phyloP scores from a whole-genome alignment of 2,113 vertebrate species.

The Ammodramus savannarum region DNA sequence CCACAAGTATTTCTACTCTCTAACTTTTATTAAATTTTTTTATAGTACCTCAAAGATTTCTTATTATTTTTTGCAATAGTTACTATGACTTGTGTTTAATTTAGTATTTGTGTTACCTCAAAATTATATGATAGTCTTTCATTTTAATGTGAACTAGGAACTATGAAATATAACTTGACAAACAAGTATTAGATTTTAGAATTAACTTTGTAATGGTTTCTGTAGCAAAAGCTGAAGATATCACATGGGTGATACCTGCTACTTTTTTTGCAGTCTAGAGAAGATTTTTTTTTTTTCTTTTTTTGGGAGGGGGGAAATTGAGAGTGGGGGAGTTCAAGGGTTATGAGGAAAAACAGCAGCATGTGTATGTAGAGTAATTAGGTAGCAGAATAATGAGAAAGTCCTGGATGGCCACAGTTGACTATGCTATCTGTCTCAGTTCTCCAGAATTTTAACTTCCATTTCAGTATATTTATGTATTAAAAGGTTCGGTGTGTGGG shows the following conservation, averaged over 20 bases:
- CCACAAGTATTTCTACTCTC: not conserved
- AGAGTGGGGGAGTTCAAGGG: not conserved
- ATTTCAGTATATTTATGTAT: not conserved
- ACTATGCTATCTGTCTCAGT: not conserved
- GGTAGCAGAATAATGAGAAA: not conserved
- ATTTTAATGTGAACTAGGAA: not conserved
- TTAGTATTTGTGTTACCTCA: not conserved
- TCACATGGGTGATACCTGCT: not conserved
- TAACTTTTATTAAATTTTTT: not conserved
- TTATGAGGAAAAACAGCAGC: not conserved
- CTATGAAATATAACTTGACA: not conserved
- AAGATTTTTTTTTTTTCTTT: rapidly evolving
- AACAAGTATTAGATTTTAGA: not conserved
- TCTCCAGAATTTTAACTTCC: not conserved
- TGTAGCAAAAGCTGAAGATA: not conserved
- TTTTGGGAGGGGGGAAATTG: rapidly evolving
- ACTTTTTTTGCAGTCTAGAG: not conserved
- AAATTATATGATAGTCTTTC: not conserved
- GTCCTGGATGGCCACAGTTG: not conserved
- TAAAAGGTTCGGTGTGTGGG: not conserved
- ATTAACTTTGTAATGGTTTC: not conserved
- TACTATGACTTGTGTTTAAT: not conserved
- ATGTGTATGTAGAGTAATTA: not conserved
- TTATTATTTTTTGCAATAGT: not conserved
- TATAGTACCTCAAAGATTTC: not conserved